A percentile compares a stretch with the other conserved stretches of the same genome.
These are phyloP conservation scores for Cryptocheilus praepositus DNA, from an alignment of 2,888 invertebrate genomes.

Conservation along the genomic window DNA sequence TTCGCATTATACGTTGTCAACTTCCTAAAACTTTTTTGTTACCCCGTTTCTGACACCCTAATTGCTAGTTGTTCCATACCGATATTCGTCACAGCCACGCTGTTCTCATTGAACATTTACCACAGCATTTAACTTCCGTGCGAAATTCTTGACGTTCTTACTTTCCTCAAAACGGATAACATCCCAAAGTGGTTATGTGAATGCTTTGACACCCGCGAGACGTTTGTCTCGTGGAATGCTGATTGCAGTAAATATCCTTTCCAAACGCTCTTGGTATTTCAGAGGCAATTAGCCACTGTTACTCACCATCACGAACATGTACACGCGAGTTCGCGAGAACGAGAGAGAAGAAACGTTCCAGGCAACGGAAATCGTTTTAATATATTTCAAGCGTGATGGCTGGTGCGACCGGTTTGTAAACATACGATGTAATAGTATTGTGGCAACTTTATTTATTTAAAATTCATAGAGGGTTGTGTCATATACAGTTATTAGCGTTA, in stretches of 20 bases:
- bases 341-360: slow-evolving; percentile 13
- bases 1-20: too few relatives aligned
- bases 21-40: too few relatives aligned
- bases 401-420: slow-evolving; percentile 37
- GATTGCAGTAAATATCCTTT: slow-evolving; percentile 51
- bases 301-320: slow-evolving; percentile 7
- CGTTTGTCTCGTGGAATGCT: slow-evolving; percentile 46
- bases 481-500: too few relatives aligned
- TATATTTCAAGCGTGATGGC: slow-evolving; percentile 31
- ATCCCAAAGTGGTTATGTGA: slow-evolving; percentile 17
- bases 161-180: slow-evolving; percentile 10
- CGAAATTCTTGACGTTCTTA: too few relatives aligned
- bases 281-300: slow-evolving; percentile 48
- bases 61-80: too few relatives aligned
- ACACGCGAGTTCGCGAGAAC: not conserved
- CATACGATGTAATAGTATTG: slow-evolving; percentile 26
- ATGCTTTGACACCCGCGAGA: slow-evolving; percentile 27
- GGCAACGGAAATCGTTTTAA: slow-evolving; percentile 40
- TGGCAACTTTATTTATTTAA: too few relatives aligned
- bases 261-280: slow-evolving; percentile 29
- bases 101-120: too few relatives aligned
- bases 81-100: too few relatives aligned
- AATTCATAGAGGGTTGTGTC: too few relatives aligned
- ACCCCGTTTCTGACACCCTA: too few relatives aligned
- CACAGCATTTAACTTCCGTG: too few relatives aligned